Percentiles rank a stretch among this genome's conserved stretches.
Conservation (phyloP, 2,113 vertebrate species). For the Odocoileus virginianus region DNA sequence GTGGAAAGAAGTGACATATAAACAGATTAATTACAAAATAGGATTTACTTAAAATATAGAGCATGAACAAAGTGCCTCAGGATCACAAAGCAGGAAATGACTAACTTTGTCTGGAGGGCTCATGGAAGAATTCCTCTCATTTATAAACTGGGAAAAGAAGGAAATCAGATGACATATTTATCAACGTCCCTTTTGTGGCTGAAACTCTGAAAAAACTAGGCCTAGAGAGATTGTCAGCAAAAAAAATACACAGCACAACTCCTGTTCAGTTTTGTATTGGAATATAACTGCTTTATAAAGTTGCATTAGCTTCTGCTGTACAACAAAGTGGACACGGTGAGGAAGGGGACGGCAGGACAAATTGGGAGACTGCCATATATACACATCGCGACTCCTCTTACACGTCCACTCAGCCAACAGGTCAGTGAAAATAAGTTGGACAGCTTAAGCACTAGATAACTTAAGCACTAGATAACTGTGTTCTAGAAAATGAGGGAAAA, state of each 20-base stretch:
- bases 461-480: not conserved
- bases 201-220: not conserved
- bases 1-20: slow-evolving; percentile 60
- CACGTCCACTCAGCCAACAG: not conserved
- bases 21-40: slow-evolving; percentile 63
- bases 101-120: slow-evolving; percentile 52
- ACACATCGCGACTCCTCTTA: not conserved
- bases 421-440: not conserved
- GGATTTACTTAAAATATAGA: slow-evolving; percentile 52
- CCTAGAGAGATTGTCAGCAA: not conserved
- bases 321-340: not conserved
- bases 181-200: not conserved
- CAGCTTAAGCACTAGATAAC: not conserved
- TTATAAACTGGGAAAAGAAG: slow-evolving; percentile 46
- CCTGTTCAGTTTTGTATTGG: not conserved
- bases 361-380: not conserved
- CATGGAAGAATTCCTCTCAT: slow-evolving; percentile 50
- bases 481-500: not conserved
- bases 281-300: not conserved
- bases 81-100: slow-evolving; percentile 69
- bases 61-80: slow-evolving; percentile 37
- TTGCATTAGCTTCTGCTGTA: not conserved
- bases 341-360: not conserved
- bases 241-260: not conserved
- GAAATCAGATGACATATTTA: not conserved